phyloP scores from a whole-genome alignment of 1,140 invertebrate genomes.

The Grapholita molesta region DNA sequence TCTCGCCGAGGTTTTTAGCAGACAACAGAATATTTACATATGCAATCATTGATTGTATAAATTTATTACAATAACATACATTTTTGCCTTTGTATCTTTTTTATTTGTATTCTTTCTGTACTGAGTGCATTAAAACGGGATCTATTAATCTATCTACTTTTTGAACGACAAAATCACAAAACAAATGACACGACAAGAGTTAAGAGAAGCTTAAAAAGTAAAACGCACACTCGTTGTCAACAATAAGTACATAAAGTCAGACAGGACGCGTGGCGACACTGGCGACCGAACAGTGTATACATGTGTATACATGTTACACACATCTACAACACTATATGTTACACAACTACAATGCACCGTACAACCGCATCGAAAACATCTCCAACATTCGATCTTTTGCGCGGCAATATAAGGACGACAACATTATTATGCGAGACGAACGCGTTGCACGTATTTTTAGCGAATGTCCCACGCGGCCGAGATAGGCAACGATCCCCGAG shows the following conservation, averaged over 20 bases:
- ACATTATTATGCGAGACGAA: conserved; percentile 38
- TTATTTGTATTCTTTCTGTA: too few relatives aligned
- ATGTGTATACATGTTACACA: neutral
- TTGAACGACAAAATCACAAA: too few relatives aligned
- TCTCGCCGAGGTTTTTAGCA: neutral
- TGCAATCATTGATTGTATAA: too few relatives aligned
- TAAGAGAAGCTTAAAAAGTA: neutral
- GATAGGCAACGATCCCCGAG: conserved; percentile 27
- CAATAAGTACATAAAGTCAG: neutral
- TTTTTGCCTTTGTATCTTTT: too few relatives aligned
- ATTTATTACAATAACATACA: too few relatives aligned
- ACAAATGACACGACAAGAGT: too few relatives aligned
- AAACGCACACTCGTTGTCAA: neutral
- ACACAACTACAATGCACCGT: neutral
- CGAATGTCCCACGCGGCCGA: conserved; percentile 42
- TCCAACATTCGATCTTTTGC: neutral
- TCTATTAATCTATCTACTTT: too few relatives aligned
- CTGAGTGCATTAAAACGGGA: too few relatives aligned
- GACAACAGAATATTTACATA: too few relatives aligned
- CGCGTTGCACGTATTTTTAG: conserved; percentile 54
- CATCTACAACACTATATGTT: neutral
- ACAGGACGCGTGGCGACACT: neutral
- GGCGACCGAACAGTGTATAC: neutral
- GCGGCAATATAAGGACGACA: neutral
- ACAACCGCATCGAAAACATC: neutral